Conservation (phyloP, 2,797 vertebrate species). For the Oophaga sylvatica region DNA sequence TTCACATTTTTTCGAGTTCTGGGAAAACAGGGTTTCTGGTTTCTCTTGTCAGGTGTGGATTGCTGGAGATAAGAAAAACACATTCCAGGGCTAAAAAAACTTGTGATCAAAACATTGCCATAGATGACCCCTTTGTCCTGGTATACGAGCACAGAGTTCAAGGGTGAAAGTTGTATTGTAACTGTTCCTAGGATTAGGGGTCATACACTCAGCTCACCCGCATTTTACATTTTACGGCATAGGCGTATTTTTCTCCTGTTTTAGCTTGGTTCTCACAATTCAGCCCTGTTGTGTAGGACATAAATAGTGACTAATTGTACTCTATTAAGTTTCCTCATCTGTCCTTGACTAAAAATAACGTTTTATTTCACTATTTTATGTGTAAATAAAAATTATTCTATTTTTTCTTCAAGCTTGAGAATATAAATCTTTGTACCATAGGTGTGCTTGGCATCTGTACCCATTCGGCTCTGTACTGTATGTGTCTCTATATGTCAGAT, state of each 20-base stretch:
- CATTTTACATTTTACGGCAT: slow-evolving; percentile 36
- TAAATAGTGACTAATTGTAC: neutral
- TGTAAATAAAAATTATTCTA: neutral
- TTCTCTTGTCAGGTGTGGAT: slow-evolving; percentile 50
- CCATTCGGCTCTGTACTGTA: too few relatives aligned
- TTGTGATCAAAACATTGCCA: slow-evolving; percentile 54
- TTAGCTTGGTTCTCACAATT: slow-evolving; percentile 38
- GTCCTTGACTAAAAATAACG: neutral
- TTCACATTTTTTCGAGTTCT: slow-evolving; percentile 35
- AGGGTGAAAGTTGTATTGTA: slow-evolving; percentile 51
- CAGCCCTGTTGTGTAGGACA: neutral
- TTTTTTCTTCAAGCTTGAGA: neutral
- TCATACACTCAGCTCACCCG: slow-evolving; percentile 28
- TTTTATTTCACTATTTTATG: neutral
- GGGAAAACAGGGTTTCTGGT: slow-evolving; percentile 48
- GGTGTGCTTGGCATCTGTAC: too few relatives aligned
- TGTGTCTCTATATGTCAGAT: too few relatives aligned
- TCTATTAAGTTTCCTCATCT: neutral
- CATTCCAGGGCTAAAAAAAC: slow-evolving; percentile 44
- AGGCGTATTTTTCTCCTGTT: neutral
- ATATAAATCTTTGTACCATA: too few relatives aligned
- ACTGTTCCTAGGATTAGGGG: slow-evolving; percentile 47
- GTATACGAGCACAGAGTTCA: slow-evolving; percentile 55
- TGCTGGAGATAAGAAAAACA: slow-evolving; percentile 50
- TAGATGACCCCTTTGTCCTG: slow-evolving; percentile 54